A percentile compares a stretch with the other conserved stretches of the same genome.
phyloP scores from a whole-genome alignment of 2,888 invertebrate species.

The Galerucella nymphaeae region DNA sequence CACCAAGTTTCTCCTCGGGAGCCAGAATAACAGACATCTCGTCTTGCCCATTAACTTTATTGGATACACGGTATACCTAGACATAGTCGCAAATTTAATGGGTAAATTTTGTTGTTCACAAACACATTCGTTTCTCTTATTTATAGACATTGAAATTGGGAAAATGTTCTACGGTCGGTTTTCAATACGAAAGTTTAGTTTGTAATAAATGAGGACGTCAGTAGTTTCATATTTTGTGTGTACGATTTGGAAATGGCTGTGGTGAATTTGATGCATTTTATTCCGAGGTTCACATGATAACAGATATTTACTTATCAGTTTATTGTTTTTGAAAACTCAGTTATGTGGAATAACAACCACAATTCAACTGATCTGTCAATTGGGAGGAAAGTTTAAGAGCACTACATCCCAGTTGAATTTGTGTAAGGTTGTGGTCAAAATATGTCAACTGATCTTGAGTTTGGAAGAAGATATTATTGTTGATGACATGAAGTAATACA shows the following conservation, averaged over 20 bases:
- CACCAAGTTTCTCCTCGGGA: slow-evolving; percentile 42
- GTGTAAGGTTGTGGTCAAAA: too few species aligned
- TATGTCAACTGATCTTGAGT: too few species aligned
- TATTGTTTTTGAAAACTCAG: too few species aligned
- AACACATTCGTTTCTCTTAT: slow-evolving; percentile 37
- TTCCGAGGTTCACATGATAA: not conserved
- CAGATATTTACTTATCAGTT: too few species aligned
- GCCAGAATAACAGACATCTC: slow-evolving; percentile 47
- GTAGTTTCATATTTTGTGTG: slow-evolving; percentile 4
- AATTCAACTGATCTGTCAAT: too few species aligned
- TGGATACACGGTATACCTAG: slow-evolving; percentile 48
- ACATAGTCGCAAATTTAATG: slow-evolving; percentile 32
- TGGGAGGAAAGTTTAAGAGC: too few species aligned
- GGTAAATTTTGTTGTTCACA: slow-evolving; percentile 37
- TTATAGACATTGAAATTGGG: slow-evolving; percentile 28
- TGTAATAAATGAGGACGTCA: slow-evolving; percentile 3
- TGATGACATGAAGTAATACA: too few species aligned
- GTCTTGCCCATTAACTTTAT: slow-evolving; percentile 56
- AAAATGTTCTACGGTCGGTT: slow-evolving; percentile 10
- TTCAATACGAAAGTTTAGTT: slow-evolving; percentile 9
- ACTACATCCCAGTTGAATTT: too few species aligned
- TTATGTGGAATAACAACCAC: too few species aligned
- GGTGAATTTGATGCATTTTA: not conserved
- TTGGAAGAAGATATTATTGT: too few species aligned
- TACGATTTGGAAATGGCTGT: not conserved